Evolutionary conservation across 2,888 invertebrate genomes (phyloP), one percentile per base, ranked within the genome.

Genomic region (Heliconius erato): DNA sequence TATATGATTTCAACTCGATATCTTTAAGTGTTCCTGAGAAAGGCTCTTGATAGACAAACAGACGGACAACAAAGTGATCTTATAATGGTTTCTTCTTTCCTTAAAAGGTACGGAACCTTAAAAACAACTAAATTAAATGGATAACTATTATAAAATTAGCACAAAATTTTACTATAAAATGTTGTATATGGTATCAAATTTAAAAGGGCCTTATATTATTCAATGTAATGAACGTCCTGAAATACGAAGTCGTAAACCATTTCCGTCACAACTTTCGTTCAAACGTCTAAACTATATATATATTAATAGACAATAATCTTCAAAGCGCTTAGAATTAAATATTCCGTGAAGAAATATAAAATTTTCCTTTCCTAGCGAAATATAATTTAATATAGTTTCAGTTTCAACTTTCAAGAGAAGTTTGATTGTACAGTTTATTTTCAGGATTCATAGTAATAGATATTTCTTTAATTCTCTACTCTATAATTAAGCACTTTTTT

Each of bases 171-270:
- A 59, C 59, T 12, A 19, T 40, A 71, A 69, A 5, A 40, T 12
- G 23, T 40, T 35, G 9, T 32, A 23, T 69, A 32, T 11, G 68
- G 35, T 0, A 7, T 63, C n/a, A 9, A 63, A 63, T n/a, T 11
- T 71, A 19, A 44, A 71, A 26, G 44, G 44, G 26, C 7, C 63
- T 63, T 76, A n/a, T 76, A 40, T 40, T 35, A 40, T 26, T 26
- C 40, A 19, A 26, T 59, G 32, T 59, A 59, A 54, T 14, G 54
- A 59, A 23, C 32, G 32, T 0, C n/a, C 63, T 63, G 63, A 76
- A 76, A 35, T 6, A 35, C 63, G 26, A 63, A 63, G 26, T 76
- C 76, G 63, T 76, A 76, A 76, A 76, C 76, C n/a, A 76, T n/a
- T 63, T 76, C 63, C 76, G 76, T 32, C 63, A 7, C 63, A 35